Evolutionary conservation across 2,113 vertebrate species (phyloP).

Genomic region (Trematocara nigrifrons): DNA sequence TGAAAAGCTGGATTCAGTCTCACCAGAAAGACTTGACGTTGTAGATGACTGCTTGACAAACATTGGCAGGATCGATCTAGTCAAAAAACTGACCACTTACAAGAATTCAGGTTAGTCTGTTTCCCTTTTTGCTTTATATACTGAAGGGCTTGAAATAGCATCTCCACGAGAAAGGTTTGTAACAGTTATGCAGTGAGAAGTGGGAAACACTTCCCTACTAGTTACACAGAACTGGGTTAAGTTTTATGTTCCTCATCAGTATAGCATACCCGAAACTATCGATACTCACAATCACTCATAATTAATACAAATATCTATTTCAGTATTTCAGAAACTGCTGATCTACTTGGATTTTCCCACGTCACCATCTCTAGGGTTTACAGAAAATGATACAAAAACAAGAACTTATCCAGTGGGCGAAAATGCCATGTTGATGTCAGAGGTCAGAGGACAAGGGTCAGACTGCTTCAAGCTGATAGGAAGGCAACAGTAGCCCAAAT

Average conservation of each 20-base stretch:
- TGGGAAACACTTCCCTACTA: neutral
- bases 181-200: neutral
- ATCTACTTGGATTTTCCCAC: neutral
- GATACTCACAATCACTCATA: neutral
- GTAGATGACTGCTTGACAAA: slow-evolving; percentile 76
- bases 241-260: neutral
- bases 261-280: neutral
- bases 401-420: neutral
- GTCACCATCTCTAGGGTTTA: neutral
- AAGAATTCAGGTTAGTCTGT: slow-evolving; percentile 73
- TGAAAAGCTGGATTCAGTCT: slow-evolving; percentile 82
- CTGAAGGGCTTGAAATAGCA: neutral
- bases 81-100: slow-evolving; percentile 78
- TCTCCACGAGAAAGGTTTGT: neutral
- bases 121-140: neutral
- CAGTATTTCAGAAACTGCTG: neutral
- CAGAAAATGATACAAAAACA: neutral
- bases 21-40: slow-evolving; percentile 76
- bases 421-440: neutral
- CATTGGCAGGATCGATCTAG: slow-evolving; percentile 82
- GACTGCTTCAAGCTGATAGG: neutral
- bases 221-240: neutral
- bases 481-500: neutral
- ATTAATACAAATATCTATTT: neutral
- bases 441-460: neutral